Conservation (phyloP, 1,140 invertebrate species). For the Neuroterus valhalla region DNA sequence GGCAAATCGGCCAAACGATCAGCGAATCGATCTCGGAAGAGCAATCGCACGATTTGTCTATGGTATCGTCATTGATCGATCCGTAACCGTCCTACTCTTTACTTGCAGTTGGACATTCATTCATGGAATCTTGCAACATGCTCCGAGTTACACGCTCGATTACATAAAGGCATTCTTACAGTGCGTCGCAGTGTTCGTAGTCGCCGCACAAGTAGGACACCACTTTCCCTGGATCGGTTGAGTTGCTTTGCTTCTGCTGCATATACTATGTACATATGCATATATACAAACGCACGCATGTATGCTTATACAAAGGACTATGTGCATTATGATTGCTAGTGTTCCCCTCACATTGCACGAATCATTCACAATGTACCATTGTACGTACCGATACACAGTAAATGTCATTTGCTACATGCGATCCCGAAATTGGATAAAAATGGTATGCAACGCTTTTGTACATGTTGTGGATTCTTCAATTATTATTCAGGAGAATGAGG, state of each 20-base stretch:
- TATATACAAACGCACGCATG: not conserved
- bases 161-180: constrained; percentile 60
- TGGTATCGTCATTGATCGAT: constrained; percentile 48
- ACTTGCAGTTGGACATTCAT: constrained; percentile 51
- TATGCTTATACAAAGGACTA: not conserved
- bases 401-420: too few relatives aligned
- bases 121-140: constrained; percentile 62
- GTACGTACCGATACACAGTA: not conserved
- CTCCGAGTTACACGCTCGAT: constrained; percentile 59
- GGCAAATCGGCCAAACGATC: constrained; percentile 28
- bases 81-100: constrained; percentile 33
- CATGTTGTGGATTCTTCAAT: too few relatives aligned
- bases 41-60: constrained; percentile 39
- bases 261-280: constrained; percentile 6
- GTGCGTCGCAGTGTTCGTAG: constrained; percentile 42
- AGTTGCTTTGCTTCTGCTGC: constrained; percentile 38
- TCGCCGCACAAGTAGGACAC: constrained; percentile 59
- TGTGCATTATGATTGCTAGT: not conserved
- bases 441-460: too few relatives aligned
- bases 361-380: constrained; percentile 1
- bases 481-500: too few relatives aligned
- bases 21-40: constrained; percentile 13
- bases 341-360: not conserved
- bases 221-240: constrained; percentile 59
- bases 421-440: too few relatives aligned